Percentiles rank a stretch among this genome's conserved stretches.
These are phyloP conservation scores for Orbicella faveolata DNA, from an alignment of 64 coral and sea anemone species.

Conservation along the genomic window DNA sequence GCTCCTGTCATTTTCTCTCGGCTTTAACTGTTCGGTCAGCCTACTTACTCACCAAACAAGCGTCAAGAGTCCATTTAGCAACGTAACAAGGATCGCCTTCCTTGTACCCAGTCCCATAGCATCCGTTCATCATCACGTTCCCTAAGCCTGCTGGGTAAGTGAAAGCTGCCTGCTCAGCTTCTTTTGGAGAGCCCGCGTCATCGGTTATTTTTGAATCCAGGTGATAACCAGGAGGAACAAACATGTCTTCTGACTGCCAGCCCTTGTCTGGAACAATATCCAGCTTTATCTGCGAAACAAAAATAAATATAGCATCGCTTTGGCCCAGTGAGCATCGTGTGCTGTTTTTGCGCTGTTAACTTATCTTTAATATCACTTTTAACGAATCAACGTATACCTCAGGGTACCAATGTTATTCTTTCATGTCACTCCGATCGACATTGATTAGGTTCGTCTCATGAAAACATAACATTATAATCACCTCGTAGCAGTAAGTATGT, in stretches of 20 bases:
- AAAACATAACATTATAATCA: too few species aligned
- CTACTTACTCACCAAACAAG: slow-evolving; percentile 7
- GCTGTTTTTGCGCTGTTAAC: too few species aligned
- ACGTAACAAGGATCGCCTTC: slow-evolving; percentile 37
- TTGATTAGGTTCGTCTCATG: too few species aligned
- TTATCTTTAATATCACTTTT: too few species aligned
- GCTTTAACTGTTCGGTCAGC: neutral
- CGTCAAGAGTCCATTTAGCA: slow-evolving; percentile 18
- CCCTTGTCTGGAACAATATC: slow-evolving; percentile 55
- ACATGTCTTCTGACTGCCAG: slow-evolving; percentile 50
- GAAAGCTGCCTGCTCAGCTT: neutral
- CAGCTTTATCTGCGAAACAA: slow-evolving; percentile 23
- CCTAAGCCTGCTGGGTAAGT: slow-evolving; percentile 38
- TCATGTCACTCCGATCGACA: too few species aligned
- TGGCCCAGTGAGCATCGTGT: too few species aligned
- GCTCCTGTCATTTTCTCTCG: too few species aligned
- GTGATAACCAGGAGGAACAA: slow-evolving; percentile 44
- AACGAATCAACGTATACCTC: too few species aligned
- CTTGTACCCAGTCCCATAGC: slow-evolving; percentile 50
- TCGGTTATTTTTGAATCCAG: neutral
- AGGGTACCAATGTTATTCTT: too few species aligned
- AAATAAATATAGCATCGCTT: neutral
- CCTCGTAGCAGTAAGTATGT: too few species aligned
- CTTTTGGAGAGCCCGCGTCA: neutral
- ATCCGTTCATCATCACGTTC: slow-evolving; percentile 40